Conservation (phyloP, 2,113 vertebrate species). For the Hippoglossus stenolepis region DNA sequence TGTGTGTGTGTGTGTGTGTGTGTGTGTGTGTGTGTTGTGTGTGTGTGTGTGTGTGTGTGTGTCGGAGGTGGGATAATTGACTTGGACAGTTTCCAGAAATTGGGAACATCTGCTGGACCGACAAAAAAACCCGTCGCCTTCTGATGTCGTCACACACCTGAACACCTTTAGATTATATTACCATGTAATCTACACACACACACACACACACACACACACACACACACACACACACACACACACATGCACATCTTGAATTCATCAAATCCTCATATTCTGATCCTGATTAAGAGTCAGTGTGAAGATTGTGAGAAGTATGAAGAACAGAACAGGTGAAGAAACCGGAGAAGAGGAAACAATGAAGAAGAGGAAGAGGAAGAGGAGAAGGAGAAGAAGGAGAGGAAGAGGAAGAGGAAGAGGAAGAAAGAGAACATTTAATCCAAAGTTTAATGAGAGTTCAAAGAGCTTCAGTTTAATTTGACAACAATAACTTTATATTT, state of each 20-base stretch:
- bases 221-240: background rate
- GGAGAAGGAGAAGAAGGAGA: too few relatives aligned
- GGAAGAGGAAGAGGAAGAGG: too few relatives aligned
- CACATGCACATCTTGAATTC: background rate
- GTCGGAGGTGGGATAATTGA: conserved; percentile 75
- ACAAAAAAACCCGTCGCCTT: conserved; percentile 25
- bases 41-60: conserved; percentile 43
- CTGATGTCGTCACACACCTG: conserved; percentile 51
- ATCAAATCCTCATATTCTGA: background rate
- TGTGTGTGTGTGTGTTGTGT: conserved; percentile 55
- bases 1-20: conserved; percentile 38
- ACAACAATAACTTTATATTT: too few relatives aligned
- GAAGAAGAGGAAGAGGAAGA: too few relatives aligned
- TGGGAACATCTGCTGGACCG: conserved; percentile 68
- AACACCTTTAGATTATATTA: background rate
- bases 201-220: background rate
- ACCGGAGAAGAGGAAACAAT: too few relatives aligned
- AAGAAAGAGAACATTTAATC: too few relatives aligned
- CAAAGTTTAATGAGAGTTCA: too few relatives aligned
- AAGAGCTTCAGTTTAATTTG: too few relatives aligned
- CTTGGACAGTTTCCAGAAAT: conserved; percentile 77
- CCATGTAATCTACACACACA: background rate
- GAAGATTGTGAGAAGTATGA: too few relatives aligned
- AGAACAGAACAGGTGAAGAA: too few relatives aligned
- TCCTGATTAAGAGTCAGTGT: background rate